Evolutionary conservation across 2,113 vertebrate species (phyloP).

Genomic region (Pteropus alecto): DNA sequence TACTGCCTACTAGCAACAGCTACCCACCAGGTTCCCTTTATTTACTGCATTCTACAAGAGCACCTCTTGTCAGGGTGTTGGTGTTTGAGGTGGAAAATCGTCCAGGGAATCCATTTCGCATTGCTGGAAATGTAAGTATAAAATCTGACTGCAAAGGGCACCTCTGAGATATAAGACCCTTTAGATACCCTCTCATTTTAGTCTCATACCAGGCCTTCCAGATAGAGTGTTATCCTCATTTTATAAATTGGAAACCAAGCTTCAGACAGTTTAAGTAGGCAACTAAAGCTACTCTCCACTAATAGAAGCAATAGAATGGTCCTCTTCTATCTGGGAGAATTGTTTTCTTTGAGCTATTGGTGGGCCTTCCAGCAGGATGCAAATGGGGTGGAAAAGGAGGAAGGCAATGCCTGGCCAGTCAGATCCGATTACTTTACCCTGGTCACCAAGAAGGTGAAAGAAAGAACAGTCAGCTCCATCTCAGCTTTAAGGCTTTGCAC

Average conservation of each 20-base stretch:
- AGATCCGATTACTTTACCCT: neutral
- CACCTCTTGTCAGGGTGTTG: neutral
- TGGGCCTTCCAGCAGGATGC: neutral
- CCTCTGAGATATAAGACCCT: neutral
- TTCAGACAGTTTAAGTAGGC: neutral
- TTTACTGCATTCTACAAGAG: neutral
- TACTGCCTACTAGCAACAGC: neutral
- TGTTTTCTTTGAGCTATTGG: neutral
- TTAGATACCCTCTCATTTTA: neutral
- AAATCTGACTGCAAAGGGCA: neutral
- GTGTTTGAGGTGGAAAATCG: neutral
- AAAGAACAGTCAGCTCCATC: neutral
- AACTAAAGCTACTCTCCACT: neutral
- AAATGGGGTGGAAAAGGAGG: neutral
- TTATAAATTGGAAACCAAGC: conserved; percentile 13
- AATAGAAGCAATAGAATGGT: neutral
- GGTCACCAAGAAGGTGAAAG: neutral
- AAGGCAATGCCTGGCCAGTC: neutral
- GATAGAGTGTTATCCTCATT: neutral
- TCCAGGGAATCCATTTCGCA: neutral
- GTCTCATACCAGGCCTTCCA: neutral
- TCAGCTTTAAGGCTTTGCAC: neutral
- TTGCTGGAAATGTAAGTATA: neutral
- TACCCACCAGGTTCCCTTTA: neutral
- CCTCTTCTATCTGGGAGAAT: neutral